Conservation (phyloP, 2,113 vertebrate species). For the Laterallus jamaicensis region DNA sequence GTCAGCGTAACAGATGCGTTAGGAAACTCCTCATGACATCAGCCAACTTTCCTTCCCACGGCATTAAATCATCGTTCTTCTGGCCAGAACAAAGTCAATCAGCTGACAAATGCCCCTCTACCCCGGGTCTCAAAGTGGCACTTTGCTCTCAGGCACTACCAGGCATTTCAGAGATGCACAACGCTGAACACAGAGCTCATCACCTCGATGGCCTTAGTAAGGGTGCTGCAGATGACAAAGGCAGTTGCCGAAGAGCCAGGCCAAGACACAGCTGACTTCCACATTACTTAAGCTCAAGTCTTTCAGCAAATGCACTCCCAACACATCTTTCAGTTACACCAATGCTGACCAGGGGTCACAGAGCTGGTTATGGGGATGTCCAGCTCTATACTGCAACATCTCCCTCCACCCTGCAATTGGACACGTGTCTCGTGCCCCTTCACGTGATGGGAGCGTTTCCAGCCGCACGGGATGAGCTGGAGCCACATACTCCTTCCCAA, state of each 20-base stretch:
- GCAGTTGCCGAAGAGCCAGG: not conserved
- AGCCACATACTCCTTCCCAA: not conserved
- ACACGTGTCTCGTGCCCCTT: not conserved
- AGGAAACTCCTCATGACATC: not conserved
- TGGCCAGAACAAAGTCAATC: not conserved
- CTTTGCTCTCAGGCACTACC: not conserved
- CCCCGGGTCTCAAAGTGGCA: too few species aligned
- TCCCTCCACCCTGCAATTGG: not conserved
- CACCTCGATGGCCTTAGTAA: not conserved
- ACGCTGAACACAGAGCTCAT: not conserved
- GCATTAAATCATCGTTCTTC: not conserved
- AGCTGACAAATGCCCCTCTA: not conserved
- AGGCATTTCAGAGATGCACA: not conserved
- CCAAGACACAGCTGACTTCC: not conserved
- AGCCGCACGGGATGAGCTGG: not conserved
- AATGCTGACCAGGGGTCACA: not conserved
- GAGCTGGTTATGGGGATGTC: not conserved
- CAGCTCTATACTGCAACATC: not conserved
- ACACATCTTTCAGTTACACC: not conserved
- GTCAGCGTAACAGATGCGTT: not conserved
- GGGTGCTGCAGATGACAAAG: not conserved
- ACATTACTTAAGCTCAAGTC: not conserved
- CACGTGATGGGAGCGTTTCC: not conserved
- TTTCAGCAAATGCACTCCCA: not conserved
- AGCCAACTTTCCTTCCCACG: not conserved